These are phyloP conservation scores for Pissodes strobi DNA, from an alignment of 1,140 invertebrate species.

Conservation along the genomic window DNA sequence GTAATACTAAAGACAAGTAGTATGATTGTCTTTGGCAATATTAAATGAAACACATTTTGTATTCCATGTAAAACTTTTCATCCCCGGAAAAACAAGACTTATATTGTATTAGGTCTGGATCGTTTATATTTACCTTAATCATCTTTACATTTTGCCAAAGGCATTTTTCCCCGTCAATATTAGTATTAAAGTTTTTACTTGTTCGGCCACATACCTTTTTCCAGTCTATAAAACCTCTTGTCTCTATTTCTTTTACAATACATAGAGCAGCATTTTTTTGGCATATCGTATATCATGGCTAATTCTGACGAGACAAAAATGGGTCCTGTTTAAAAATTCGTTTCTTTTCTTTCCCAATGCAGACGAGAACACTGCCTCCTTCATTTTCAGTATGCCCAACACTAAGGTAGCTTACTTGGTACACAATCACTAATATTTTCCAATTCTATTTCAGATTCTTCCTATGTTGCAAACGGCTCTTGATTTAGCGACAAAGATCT, in stretches of 20 bases:
- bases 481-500: background rate
- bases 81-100: too few relatives aligned
- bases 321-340: background rate
- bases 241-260: background rate
- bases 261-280: background rate
- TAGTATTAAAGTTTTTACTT: background rate
- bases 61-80: too few relatives aligned
- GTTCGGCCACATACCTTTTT: background rate
- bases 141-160: too few relatives aligned
- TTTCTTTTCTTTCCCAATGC: slow-evolving; percentile 49
- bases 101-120: too few relatives aligned
- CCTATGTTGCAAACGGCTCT: background rate
- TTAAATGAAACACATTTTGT: too few relatives aligned
- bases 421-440: background rate
- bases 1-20: too few relatives aligned
- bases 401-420: slow-evolving; percentile 38
- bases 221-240: background rate
- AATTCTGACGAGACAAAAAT: slow-evolving; percentile 1
- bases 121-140: too few relatives aligned
- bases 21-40: too few relatives aligned
- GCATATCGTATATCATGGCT: background rate
- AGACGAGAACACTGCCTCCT: slow-evolving; percentile 51
- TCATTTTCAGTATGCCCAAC: slow-evolving; percentile 56
- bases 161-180: background rate
- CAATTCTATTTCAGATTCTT: background rate